Base-by-base conservation (phyloP, 2,113 vertebrate species). In the Amblyopsis rosae region DNA sequence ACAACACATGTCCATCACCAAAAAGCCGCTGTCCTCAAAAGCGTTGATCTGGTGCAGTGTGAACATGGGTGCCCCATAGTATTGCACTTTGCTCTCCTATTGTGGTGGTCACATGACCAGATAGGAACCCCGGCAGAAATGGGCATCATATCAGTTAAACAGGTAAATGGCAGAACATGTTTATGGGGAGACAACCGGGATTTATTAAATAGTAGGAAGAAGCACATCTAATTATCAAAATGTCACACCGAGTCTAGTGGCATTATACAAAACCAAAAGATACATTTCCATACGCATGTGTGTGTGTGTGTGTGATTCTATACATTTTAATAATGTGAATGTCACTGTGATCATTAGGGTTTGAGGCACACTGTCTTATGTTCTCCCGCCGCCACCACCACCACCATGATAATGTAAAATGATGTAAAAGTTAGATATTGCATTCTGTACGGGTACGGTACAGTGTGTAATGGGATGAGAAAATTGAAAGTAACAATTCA, bases 11-110 rank as follows among this genome's bases (percentile, higher is more conserved):
- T 98, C 96, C 84, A 97, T 90, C 17, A 98, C 89, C 79, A 98
- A 80, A 59, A 94, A 95, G 59, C 90, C 95, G n/a, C 81, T 48
- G 15, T 98, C 94, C 82, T 98, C 96, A 75, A 91, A 98, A 41
- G 96, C 94, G 35, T 96, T 98, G 87, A 97, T 97, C 81, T 97
- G 95, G 88, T 98, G 96, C 82, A 96, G 94, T 5, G 76, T 84
- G 50, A 91, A 80, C 85, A 98, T 94, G 32, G 95, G 89, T 4
- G 83, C 87, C 33, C 90, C 90, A 26, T 61, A 73, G 82, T 95
- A 96, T 17, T 49, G 90, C 16, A 92, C 91, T 0, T 92, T 85
- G 78, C 95, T 90, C 76, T 49, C 47, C 87, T 90, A 76, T 76
- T 13, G 45, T 16, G 61, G 1, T 62, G 59, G 16, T 10, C 60